phyloP scores from a whole-genome alignment of 2,113 vertebrate species.

The Epinephelus lanceolatus region DNA sequence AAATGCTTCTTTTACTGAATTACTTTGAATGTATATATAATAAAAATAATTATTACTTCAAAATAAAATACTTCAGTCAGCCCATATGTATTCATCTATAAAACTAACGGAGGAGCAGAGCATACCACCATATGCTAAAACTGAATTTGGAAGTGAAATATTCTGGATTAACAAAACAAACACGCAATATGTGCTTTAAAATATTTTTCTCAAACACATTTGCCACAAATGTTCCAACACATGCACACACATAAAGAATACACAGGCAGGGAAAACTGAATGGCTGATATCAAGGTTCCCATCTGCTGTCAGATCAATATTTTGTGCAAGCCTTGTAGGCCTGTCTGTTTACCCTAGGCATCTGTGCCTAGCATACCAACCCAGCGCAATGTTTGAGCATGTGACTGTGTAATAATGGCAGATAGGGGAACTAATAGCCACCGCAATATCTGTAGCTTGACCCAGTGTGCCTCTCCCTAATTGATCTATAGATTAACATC shows the following conservation, averaged over 20 bases:
- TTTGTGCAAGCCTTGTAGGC: conserved; percentile 84
- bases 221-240: conserved; percentile 59
- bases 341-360: conserved; percentile 86
- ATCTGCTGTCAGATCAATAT: conserved; percentile 89
- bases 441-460: conserved; percentile 88
- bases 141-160: conserved; percentile 27
- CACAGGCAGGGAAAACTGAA: conserved; percentile 69
- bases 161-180: conserved; percentile 53
- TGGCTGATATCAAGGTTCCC: conserved; percentile 83
- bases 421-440: conserved; percentile 86
- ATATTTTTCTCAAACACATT: conserved; percentile 65
- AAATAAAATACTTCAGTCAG: background rate
- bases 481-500: conserved; percentile 89
- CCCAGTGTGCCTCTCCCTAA: conserved; percentile 86
- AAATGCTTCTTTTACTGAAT: background rate
- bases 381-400: conserved; percentile 84
- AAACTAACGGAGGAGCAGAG: conserved; percentile 1
- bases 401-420: conserved; percentile 90
- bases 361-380: conserved; percentile 85
- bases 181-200: conserved; percentile 43
- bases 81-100: conserved; percentile 5
- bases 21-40: background rate
- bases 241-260: conserved; percentile 58
- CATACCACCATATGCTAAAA: conserved; percentile 1
- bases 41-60: background rate